These are phyloP conservation scores for Rhagium mordax DNA, from an alignment of 2,888 invertebrate genomes.

Conservation along the genomic window DNA sequence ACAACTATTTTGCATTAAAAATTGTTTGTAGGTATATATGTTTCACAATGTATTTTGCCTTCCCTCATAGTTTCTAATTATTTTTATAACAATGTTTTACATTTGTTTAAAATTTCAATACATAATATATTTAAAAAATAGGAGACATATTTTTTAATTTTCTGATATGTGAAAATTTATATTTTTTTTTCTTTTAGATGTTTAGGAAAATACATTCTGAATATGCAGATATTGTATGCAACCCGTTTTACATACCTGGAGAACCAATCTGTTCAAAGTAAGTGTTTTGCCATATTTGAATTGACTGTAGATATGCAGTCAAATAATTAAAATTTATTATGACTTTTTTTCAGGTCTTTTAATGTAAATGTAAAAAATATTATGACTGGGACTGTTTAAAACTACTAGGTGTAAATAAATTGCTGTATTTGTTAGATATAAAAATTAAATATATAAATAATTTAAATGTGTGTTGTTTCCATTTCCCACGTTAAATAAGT, in stretches of 20 bases:
- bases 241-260: slow-evolving; percentile 97
- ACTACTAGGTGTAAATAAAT: not conserved
- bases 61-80: too few relatives aligned
- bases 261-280: slow-evolving; percentile 91
- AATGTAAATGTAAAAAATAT: slow-evolving; percentile 79
- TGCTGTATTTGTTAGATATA: not conserved
- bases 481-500: not conserved
- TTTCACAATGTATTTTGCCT: too few relatives aligned
- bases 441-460: not conserved
- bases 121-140: too few relatives aligned
- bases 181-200: slow-evolving; percentile 59
- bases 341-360: slow-evolving; percentile 74
- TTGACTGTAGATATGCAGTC: not conserved
- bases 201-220: slow-evolving; percentile 92
- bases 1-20: too few relatives aligned
- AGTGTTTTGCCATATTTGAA: slow-evolving; percentile 63
- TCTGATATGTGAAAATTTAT: not conserved
- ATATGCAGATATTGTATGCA: slow-evolving; percentile 95
- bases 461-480: not conserved
- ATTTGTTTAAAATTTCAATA: too few relatives aligned
- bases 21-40: too few relatives aligned
- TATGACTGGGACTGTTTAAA: slow-evolving; percentile 65
- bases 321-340: too few relatives aligned
- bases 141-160: too few relatives aligned
- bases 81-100: too few relatives aligned